Base-by-base conservation (phyloP, 2,113 vertebrate species). In the Campylomormyrus tamandua region DNA sequence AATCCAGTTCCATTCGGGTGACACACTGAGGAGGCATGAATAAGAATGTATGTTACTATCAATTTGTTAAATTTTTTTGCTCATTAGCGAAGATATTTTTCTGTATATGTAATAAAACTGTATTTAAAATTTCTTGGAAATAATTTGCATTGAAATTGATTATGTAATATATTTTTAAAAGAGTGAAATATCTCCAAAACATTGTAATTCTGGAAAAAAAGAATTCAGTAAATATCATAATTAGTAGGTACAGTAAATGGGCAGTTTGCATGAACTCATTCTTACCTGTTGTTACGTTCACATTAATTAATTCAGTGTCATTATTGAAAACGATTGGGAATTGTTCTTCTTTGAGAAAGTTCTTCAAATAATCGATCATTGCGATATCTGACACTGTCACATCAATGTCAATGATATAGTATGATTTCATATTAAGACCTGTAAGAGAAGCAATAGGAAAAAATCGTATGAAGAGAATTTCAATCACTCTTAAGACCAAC, bases 241-340 rank as follows among this genome's bases (percentile, higher is more conserved):
- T 21, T 1, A 87, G 48, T 3, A n/a, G 49, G 2, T 35, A 35
- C 31, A 35, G 31, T 48, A 24, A 87, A 49, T 7, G 24, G 8
- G 24, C 15, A 52, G 27, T 85, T 35, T 87, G 27, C 45, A 27
- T 24, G n/a, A 50, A 27, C 42, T 83, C 35, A 52, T 85, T 48
- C 46, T 90, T 35, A 92, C 92, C 90, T 88, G 92, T 93, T 48
- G 89, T 93, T 48, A 92, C 52, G 50, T 90, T 62, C 48, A 85
- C 24, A 31, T 90, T 45, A 27, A 48, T 86, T 13, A 92, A 45
- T 49, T 92, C 80, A 52, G 62, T 62, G 11, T 35, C 1, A 5
- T 88, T 50, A 74, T 10, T 11, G n/a, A 90, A 21, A 5, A 5
- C 1, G 31, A 87, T 1, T 42, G 90, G 90, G n/a, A 90, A 90